Conservation (phyloP, 2,113 vertebrate species). For the Leucopsar rothschildi region DNA sequence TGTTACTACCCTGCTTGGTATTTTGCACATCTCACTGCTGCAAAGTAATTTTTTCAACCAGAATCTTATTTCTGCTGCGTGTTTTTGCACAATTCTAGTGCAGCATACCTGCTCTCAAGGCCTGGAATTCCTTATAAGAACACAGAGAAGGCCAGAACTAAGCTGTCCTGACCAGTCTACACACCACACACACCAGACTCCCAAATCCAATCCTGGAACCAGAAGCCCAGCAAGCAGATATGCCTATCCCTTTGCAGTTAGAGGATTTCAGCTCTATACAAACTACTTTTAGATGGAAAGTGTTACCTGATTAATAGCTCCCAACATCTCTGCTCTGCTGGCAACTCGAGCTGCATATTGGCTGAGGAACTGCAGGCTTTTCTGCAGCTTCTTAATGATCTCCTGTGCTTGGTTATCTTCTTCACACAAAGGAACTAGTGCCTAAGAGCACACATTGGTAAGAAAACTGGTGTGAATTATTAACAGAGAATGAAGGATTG, state of each 20-base stretch:
- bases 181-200: neutral
- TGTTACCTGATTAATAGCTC: constrained; percentile 92
- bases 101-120: neutral
- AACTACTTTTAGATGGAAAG: neutral
- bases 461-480: neutral
- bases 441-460: constrained; percentile 59
- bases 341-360: constrained; percentile 88
- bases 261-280: neutral
- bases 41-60: neutral
- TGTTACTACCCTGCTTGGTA: neutral
- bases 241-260: neutral
- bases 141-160: neutral
- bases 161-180: neutral
- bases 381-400: constrained; percentile 89
- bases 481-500: neutral
- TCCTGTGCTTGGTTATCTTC: constrained; percentile 91
- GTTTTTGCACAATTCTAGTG: neutral
- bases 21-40: neutral
- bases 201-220: neutral
- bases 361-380: constrained; percentile 84
- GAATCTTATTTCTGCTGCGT: neutral
- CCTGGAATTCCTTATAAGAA: no score
- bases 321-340: constrained; percentile 92
- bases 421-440: constrained; percentile 84
- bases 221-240: neutral